A percentile compares a stretch with the other conserved stretches of the same genome.
Evolutionary conservation across 2,888 invertebrate species (phyloP).

Genomic region (Andrena bucephala): DNA sequence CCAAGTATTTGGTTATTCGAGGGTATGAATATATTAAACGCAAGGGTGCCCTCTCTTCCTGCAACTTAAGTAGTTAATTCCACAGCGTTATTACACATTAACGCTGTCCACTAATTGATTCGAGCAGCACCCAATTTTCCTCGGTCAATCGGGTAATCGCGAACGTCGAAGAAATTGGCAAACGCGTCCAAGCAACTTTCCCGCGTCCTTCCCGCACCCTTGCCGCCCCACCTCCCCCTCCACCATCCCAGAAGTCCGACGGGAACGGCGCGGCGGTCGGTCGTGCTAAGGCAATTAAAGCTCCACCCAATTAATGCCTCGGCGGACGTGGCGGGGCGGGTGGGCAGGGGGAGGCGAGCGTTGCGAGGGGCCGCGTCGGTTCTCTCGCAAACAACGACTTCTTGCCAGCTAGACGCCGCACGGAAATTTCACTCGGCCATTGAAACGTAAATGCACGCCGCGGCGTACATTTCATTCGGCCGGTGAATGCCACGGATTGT

Average conservation of each 20-base stretch:
- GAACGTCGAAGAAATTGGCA: conserved; percentile 50
- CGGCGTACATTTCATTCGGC: conserved; percentile 45
- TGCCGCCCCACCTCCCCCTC: too few species aligned
- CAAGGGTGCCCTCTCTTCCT: not conserved
- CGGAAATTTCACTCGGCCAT: conserved; percentile 62
- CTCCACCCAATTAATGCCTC: conserved; percentile 81
- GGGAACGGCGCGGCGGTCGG: conserved; percentile 82
- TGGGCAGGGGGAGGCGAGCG: conserved; percentile 49
- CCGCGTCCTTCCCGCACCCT: conserved; percentile 57
- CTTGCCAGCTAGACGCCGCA: conserved; percentile 46
- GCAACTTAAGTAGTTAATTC: not conserved
- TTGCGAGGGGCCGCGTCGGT: conserved; percentile 47
- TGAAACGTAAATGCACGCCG: conserved; percentile 56
- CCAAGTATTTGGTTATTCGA: too few species aligned
- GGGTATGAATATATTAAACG: too few species aligned
- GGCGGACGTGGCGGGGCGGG: conserved; percentile 55
- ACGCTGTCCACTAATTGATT: conserved; percentile 8
- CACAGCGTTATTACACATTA: not conserved
- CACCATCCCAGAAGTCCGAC: conserved; percentile 69
- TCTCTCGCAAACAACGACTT: conserved; percentile 59
- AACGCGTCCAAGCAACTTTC: conserved; percentile 51
- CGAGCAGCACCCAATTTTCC: conserved; percentile 22
- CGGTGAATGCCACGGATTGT: conserved; percentile 50
- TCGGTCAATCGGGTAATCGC: conserved; percentile 47
- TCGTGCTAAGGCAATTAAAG: conserved; percentile 82